Evolutionary conservation across 1,140 invertebrate species (phyloP), one percentile per base, ranked within the genome.

Genomic region (Kradibia gibbosae): DNA sequence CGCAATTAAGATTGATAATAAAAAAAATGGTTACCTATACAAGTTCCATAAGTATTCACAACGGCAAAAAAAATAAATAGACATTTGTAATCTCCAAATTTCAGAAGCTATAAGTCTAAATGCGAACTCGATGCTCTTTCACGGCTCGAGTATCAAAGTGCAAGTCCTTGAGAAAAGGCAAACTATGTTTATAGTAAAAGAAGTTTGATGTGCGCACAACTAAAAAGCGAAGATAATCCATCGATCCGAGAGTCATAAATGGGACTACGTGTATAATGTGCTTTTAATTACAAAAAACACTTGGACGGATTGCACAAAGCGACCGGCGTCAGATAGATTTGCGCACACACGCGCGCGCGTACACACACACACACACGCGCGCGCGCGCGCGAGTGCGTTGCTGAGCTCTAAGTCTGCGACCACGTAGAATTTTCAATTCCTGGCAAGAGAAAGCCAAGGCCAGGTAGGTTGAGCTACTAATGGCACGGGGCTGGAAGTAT

Each of bases 381-480:
- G 60, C 65, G 65, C 53, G 57, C n/a, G n/a, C n/a, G n/a, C n/a
- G n/a, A n/a, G n/a, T n/a, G n/a, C n/a, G n/a, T n/a, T 20, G 10
- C 10, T 53, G 3, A 20, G 42, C 5, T 70, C 22, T 67, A 80
- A 39, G 55, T 80, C 73, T 62, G 62, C 55, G 67, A 72, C 28
- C 50, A 76, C 65, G 73, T 77, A 57, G 81, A 70, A 31, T 82
- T 82, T 72, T 82, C 81, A 82, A 82, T 82, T 82, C 79, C 72
- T 28, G n/a, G 3, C 55, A 57, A 82, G 76, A 79, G 70, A 20
- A 53, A 75, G 53, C 57, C 81, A 82, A 82, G 81, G 81, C 57
- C 81, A 75, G 15, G 36, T 72, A 53, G 45, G 60, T 42, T 48
- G n/a, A 55, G 77, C 57, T 65, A 70, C 78, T 1, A 67, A 3